Evolutionary conservation across 2,113 vertebrate genomes (phyloP), one percentile per base, ranked within the genome.

Genomic region (Festucalex cinctus): DNA sequence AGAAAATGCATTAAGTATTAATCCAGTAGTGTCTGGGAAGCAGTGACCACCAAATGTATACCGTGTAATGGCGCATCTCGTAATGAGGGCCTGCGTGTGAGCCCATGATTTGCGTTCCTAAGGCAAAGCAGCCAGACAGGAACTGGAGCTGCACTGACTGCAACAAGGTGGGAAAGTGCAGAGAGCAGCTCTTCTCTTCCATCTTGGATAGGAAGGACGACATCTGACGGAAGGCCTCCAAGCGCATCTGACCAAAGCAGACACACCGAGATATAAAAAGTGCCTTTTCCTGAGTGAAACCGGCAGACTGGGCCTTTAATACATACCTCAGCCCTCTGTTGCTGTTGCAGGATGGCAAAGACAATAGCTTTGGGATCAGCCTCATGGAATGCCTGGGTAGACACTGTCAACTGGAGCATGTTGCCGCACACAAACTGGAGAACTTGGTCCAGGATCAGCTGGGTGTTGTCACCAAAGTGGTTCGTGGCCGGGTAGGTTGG

Each of bases 131-230:
- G 46, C 93, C 93, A 7, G 90, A 92, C 12, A 93, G 86, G 61
- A 93, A 93, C 74, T 93, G 92, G 28, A 93, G 88, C 83, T 93
- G 92, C 73, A 91, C 92, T 0, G 93, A 92, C 81, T 91, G 86
- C 79, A 93, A 36, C 58, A 93, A 78, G 1, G 88, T 81, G 63
- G 91, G 85, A 66, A 84, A 87, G 41, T 85, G 83, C 19, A 76
- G 61, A 36, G 89, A 80, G 1, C 73, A 59, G 61, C 71, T 86
- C 83, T 93, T 93, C 37, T 89, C 90, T 73, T 92, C 93, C 90
- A 93, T 92, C 84, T 91, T 93, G 20, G 88, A 87, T 62, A 93
- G 83, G 83, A 93, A 93, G 49, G 89, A 86, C 6, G 90, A 92
- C 85, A 93, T 93, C 77, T 92, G 91, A 80, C 88, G 89, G 64